phyloP scores from a whole-genome alignment of 2,113 vertebrate genomes.

The Dasyprocta punctata region DNA sequence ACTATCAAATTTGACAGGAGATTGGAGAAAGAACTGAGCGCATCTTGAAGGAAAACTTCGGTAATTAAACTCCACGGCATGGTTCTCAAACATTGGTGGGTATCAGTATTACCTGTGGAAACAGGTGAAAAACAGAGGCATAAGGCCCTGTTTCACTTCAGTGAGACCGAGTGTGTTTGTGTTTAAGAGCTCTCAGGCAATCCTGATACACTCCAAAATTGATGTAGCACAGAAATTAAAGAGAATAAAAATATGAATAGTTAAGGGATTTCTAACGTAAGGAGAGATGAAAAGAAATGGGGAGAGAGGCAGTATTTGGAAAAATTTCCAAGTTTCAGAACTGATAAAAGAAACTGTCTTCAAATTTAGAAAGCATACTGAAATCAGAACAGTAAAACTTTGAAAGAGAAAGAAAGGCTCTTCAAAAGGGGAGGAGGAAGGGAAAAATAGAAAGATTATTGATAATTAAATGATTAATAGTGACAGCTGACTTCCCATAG shows the following conservation, averaged over 20 bases:
- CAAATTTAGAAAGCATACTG: not conserved
- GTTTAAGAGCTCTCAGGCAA: not conserved
- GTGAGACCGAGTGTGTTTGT: not conserved
- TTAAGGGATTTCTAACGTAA: not conserved
- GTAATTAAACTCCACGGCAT: not conserved
- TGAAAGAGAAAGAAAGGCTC: not conserved
- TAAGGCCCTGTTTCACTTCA: not conserved
- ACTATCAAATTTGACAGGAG: not conserved
- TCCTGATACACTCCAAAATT: not conserved
- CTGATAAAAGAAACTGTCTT: not conserved
- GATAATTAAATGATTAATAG: not conserved
- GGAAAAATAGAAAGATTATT: not conserved
- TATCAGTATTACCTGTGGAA: not conserved
- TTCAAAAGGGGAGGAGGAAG: not conserved
- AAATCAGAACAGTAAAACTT: not conserved
- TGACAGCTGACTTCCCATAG: not conserved
- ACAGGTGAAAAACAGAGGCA: not conserved
- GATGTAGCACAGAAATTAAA: constrained; percentile 1
- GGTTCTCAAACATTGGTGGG: not conserved
- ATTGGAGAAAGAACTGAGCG: constrained; percentile 4
- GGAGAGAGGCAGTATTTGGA: not conserved
- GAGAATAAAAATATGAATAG: not conserved
- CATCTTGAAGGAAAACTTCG: not conserved
- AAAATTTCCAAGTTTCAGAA: not conserved
- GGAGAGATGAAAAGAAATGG: not conserved